Conservation (phyloP, 64 coral and sea anemone species). For the Actinia equina region DNA sequence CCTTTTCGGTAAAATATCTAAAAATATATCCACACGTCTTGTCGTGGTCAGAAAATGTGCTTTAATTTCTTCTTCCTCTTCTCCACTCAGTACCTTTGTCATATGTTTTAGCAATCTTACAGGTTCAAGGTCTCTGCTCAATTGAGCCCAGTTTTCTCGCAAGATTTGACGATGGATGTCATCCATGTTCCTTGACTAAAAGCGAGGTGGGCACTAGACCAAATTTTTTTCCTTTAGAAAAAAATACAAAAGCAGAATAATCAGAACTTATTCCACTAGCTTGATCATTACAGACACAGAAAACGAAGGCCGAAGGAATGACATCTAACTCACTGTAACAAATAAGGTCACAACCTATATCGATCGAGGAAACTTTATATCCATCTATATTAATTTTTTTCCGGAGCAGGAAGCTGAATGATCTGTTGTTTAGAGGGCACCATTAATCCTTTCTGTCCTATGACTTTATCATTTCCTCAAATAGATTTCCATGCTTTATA, state of each 20-base stretch:
- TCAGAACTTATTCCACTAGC: too few species aligned
- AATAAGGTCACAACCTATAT: too few species aligned
- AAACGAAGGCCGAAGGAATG: too few species aligned
- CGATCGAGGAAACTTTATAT: background rate
- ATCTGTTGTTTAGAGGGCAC: background rate
- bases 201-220: too few species aligned
- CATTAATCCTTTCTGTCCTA: too few species aligned
- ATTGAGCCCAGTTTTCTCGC: background rate
- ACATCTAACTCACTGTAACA: too few species aligned
- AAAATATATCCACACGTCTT: slow-evolving; percentile 28
- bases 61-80: slow-evolving; percentile 41
- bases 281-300: too few species aligned
- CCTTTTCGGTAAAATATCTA: slow-evolving; percentile 56
- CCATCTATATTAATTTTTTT: background rate
- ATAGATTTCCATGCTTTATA: too few species aligned
- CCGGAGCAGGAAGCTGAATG: background rate
- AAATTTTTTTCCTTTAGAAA: too few species aligned
- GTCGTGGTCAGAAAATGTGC: slow-evolving; percentile 1
- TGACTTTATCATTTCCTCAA: background rate
- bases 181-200: slow-evolving; percentile 24
- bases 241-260: too few species aligned
- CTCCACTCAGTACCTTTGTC: slow-evolving; percentile 20
- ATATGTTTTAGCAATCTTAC: slow-evolving; percentile 28
- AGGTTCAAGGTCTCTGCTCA: slow-evolving; percentile 55
- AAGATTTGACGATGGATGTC: slow-evolving; percentile 37